phyloP scores from a whole-genome alignment of 1,140 invertebrate species.

The Cepaea nemoralis region DNA sequence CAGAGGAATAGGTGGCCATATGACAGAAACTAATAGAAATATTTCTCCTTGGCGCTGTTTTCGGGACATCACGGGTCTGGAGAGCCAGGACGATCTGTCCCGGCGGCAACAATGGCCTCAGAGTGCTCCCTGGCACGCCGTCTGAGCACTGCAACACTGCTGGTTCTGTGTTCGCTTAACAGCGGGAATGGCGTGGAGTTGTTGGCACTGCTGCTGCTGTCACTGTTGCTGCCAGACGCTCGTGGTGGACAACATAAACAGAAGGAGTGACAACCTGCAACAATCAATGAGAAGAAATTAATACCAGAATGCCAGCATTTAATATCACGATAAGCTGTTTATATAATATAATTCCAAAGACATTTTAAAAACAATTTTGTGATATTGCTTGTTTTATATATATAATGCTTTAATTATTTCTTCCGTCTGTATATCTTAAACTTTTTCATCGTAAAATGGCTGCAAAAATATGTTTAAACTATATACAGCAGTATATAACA shows the following conservation, averaged over 20 bases:
- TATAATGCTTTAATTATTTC: no score
- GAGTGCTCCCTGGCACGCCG: conserved; percentile 90
- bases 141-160: conserved; percentile 89
- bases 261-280: conserved; percentile 55
- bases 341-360: background rate
- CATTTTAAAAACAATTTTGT: background rate
- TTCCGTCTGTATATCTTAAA: no score
- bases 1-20: no score
- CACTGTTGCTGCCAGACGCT: conserved; percentile 1
- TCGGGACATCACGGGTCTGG: conserved; percentile 16
- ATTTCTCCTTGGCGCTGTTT: no score
- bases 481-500: no score
- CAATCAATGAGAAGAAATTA: conserved; percentile 14
- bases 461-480: no score
- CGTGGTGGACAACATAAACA: conserved; percentile 50
- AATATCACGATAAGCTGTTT: background rate
- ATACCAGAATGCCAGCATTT: background rate
- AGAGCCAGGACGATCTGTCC: conserved; percentile 44
- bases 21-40: no score
- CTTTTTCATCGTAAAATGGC: no score
- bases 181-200: background rate
- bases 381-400: no score
- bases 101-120: conserved; percentile 63
- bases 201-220: background rate
- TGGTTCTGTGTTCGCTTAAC: conserved; percentile 81